Evolutionary conservation across 2,797 vertebrate genomes (phyloP).

Genomic region (Micropoecilia bifurca): DNA sequence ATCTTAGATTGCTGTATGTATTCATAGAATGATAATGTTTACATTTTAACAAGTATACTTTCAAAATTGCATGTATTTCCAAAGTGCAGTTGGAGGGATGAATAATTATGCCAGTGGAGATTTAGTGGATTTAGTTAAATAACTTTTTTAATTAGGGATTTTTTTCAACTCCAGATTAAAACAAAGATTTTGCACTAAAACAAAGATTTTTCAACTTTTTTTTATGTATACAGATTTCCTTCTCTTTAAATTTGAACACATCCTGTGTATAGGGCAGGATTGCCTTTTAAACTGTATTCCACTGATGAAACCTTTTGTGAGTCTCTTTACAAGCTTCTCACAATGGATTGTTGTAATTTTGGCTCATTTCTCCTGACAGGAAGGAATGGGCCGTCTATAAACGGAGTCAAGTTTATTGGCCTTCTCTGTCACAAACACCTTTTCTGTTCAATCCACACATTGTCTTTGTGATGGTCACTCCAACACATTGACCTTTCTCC

Average conservation of each 20-base stretch:
- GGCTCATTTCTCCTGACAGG: background rate
- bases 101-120: background rate
- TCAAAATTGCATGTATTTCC: background rate
- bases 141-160: background rate
- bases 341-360: background rate
- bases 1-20: background rate
- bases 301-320: background rate
- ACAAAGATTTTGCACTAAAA: background rate
- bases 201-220: background rate
- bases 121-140: background rate
- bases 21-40: background rate
- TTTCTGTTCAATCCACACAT: background rate
- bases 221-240: background rate
- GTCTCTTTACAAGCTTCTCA: background rate
- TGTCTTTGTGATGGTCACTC: background rate
- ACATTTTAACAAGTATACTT: background rate
- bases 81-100: background rate
- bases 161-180: background rate
- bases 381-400: background rate
- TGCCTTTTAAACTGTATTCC: background rate
- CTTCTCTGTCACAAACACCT: background rate
- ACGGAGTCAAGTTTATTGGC: background rate
- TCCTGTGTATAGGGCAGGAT: background rate
- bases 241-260: background rate
- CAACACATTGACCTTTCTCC: background rate